Percentiles rank a stretch among this genome's conserved stretches.
Evolutionary conservation across 1,140 invertebrate species (phyloP).

Genomic region (Ganaspis sp.): DNA sequence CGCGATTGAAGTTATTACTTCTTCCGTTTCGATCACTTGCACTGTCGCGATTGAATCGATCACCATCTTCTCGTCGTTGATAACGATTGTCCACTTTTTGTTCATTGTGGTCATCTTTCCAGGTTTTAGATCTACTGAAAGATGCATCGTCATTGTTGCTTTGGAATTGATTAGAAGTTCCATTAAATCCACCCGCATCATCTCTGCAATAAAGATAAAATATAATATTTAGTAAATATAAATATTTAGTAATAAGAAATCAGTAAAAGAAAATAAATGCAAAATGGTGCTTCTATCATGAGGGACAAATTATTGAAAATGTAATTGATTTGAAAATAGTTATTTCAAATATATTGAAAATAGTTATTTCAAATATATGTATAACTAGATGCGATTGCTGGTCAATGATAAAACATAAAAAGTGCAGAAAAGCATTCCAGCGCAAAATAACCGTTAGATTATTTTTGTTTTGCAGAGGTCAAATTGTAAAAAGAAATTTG

Average conservation of each 20-base stretch:
- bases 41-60: slow-evolving; percentile 20
- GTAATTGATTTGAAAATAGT: neutral
- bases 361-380: no score
- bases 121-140: slow-evolving; percentile 43
- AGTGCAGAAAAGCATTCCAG: no score
- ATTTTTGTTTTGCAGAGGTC: no score
- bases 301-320: neutral
- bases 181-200: neutral
- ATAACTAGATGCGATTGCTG: no score
- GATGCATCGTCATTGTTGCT: neutral
- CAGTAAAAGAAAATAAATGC: no score
- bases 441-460: no score
- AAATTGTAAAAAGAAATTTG: no score
- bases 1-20: neutral
- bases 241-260: no score
- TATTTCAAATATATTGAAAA: neutral
- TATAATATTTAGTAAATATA: no score
- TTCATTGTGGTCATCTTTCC: slow-evolving; percentile 64
- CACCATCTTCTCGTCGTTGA: slow-evolving; percentile 43
- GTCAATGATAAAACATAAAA: no score
- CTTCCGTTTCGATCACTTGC: slow-evolving; percentile 37
- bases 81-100: slow-evolving; percentile 57
- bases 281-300: no score
- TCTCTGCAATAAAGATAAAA: neutral
- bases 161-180: slow-evolving; percentile 6